These are phyloP conservation scores for Protula sp. DNA, from an alignment of 2,888 invertebrate species.

Conservation along the genomic window DNA sequence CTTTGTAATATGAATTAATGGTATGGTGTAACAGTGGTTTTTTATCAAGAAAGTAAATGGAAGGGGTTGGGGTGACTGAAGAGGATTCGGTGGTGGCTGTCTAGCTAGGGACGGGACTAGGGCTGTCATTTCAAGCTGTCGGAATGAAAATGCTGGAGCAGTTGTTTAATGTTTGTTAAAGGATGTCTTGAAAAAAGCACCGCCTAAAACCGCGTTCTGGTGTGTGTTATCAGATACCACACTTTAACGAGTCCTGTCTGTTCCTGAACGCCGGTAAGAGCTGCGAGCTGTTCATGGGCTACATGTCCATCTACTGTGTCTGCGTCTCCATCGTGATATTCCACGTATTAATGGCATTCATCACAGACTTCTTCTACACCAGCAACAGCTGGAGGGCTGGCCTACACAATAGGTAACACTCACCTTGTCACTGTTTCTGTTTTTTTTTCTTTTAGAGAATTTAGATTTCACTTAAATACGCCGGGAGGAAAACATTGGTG, in stretches of 20 bases:
- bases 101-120: no score
- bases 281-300: slow-evolving; percentile 51
- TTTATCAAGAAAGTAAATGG: no score
- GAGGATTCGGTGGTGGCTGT: no score
- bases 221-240: slow-evolving; percentile 49
- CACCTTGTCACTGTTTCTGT: not conserved
- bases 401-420: slow-evolving; percentile 54
- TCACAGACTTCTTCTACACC: slow-evolving; percentile 48
- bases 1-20: no score
- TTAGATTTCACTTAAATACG: not conserved
- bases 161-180: no score
- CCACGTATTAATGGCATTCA: slow-evolving; percentile 44
- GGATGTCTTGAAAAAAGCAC: no score
- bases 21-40: no score
- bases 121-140: no score
- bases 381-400: slow-evolving; percentile 53
- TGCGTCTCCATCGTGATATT: slow-evolving; percentile 53
- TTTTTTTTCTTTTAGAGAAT: not conserved
- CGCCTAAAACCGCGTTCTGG: no score
- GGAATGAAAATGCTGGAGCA: no score
- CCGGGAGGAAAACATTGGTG: no score
- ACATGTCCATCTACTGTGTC: slow-evolving; percentile 55
- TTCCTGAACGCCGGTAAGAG: slow-evolving; percentile 41
- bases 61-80: no score
- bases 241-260: slow-evolving; percentile 50